Conservation (phyloP, 2,113 vertebrate species). For the Serilophus lunatus region DNA sequence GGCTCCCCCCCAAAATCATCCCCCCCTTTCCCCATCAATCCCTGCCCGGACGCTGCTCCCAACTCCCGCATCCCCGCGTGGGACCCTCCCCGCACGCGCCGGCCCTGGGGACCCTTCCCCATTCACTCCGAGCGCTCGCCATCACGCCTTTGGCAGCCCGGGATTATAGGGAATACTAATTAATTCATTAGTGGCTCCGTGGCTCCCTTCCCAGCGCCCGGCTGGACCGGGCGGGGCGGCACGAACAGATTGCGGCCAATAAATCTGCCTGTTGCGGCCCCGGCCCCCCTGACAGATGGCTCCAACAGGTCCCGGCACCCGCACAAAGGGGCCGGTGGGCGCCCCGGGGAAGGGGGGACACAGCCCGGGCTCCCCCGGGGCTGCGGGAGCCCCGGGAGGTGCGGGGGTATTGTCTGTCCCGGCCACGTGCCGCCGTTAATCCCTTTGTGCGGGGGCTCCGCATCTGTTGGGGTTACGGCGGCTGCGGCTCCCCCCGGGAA, state of each 20-base stretch:
- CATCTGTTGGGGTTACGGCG: constrained; percentile 2
- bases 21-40: background rate
- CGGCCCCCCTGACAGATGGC: constrained; percentile 42
- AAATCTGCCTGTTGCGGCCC: constrained; percentile 54
- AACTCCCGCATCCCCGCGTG: background rate
- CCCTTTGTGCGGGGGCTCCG: constrained; percentile 9
- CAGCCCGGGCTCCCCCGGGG: background rate
- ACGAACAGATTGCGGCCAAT: constrained; percentile 55
- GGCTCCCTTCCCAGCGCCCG: background rate
- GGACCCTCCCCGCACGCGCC: background rate
- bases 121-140: rapidly evolving
- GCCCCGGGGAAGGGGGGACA: background rate
- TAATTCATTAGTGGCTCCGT: constrained; percentile 10
- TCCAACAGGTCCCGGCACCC: constrained; percentile 53
- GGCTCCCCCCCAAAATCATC: background rate
- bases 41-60: background rate
- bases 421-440: background rate
- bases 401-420: background rate
- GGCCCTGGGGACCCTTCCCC: background rate
- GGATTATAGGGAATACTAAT: constrained; percentile 43
- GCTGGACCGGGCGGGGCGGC: background rate
- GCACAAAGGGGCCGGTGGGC: background rate
- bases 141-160: background rate
- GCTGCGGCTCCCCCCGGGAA: background rate
- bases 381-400: background rate